Evolutionary conservation across 2,113 vertebrate genomes (phyloP).

Genomic region (Australoheros scitulus): DNA sequence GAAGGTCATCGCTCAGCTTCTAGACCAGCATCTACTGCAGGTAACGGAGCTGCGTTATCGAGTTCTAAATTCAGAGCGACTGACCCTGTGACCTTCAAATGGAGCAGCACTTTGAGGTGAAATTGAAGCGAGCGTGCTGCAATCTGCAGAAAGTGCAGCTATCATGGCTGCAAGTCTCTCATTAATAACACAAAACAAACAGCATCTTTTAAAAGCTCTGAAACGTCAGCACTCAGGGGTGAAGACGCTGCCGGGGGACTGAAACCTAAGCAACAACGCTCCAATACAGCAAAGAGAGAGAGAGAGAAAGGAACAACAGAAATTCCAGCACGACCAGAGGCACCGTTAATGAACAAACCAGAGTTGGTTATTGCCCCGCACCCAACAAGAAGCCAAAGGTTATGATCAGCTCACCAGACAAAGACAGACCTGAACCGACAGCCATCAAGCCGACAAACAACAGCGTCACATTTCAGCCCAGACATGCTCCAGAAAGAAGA

Average conservation of each 20-base stretch:
- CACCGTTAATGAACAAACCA: constrained; percentile 38
- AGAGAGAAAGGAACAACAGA: neutral
- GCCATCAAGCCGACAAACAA: constrained; percentile 11
- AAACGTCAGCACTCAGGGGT: neutral
- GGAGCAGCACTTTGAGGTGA: neutral
- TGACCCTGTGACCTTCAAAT: no score
- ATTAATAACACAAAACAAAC: neutral
- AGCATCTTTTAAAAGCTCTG: no score
- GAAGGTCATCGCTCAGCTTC: neutral
- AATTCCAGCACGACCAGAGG: constrained; percentile 52
- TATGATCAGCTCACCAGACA: constrained; percentile 27
- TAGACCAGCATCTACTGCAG: neutral
- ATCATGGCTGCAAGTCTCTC: neutral
- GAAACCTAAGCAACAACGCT: neutral
- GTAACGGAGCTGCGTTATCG: neutral
- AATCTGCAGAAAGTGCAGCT: neutral
- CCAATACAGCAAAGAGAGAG: neutral
- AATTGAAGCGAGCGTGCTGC: neutral
- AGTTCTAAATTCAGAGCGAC: neutral
- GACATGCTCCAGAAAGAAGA: constrained; percentile 46
- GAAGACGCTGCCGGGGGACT: neutral
- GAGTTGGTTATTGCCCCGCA: constrained; percentile 43
- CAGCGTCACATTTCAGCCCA: constrained; percentile 36
- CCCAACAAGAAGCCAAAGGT: constrained; percentile 44
- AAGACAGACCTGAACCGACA: constrained; percentile 13